Conservation (phyloP, 2,888 invertebrate genomes). For the Melolontha melolontha region DNA sequence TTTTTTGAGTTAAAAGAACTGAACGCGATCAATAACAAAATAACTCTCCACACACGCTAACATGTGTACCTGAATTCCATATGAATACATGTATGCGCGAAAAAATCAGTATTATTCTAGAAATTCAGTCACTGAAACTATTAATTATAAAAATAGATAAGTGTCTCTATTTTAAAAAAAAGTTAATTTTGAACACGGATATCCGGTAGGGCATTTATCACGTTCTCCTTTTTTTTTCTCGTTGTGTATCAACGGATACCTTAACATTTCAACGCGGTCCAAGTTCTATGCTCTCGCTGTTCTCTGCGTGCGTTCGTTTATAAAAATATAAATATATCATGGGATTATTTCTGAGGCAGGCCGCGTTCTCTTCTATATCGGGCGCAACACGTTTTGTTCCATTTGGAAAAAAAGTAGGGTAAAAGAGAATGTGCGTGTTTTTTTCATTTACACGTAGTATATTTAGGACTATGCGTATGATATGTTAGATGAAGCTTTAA, state of each 20-base stretch:
- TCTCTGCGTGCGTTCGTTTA: conserved; percentile 17
- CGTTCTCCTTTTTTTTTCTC: conserved; percentile 13
- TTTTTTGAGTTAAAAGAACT: not conserved
- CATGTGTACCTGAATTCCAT: conserved; percentile 6
- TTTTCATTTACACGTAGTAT: conserved; percentile 23
- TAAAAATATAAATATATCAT: conserved; percentile 37
- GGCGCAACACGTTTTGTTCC: conserved; percentile 31
- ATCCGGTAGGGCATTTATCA: conserved; percentile 35
- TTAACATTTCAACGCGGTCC: conserved; percentile 32
- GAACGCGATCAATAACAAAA: conserved; percentile 5
- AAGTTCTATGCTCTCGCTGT: conserved; percentile 8
- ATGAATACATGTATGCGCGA: too few relatives aligned
- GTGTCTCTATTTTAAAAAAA: conserved; percentile 12
- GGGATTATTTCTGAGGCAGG: conserved; percentile 24
- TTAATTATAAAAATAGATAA: conserved; percentile 19
- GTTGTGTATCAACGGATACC: conserved; percentile 32
- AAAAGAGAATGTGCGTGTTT: conserved; percentile 18
- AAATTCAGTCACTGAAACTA: not conserved
- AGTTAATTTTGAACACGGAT: conserved; percentile 36
- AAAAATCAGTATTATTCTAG: not conserved
- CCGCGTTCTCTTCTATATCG: conserved; percentile 28
- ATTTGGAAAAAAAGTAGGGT: conserved; percentile 20
- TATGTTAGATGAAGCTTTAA: conserved; percentile 24
- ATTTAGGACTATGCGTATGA: conserved; percentile 1
- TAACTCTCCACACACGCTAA: conserved; percentile 8